Evolutionary conservation across 2,113 vertebrate species (phyloP).

Genomic region (Saccopteryx leptura): DNA sequence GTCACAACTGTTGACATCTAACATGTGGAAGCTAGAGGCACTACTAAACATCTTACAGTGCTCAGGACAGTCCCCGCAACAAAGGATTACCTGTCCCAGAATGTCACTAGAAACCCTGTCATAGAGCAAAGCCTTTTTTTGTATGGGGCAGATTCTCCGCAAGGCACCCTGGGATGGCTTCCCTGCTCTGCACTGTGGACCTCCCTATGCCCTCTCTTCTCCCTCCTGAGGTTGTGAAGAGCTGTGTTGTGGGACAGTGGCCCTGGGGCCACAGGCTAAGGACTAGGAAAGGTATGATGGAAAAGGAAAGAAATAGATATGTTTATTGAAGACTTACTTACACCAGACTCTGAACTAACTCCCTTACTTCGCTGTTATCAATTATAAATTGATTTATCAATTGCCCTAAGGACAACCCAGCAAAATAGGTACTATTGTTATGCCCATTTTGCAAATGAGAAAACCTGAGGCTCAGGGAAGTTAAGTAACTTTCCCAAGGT

Average conservation of each 20-base stretch:
- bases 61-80: not conserved
- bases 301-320: not conserved
- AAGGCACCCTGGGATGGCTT: not conserved
- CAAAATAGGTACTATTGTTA: not conserved
- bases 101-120: not conserved
- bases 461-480: not conserved
- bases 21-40: not conserved
- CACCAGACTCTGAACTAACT: not conserved
- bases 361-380: not conserved
- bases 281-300: not conserved
- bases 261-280: not conserved
- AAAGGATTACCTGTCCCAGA: too few species aligned
- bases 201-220: accelerated
- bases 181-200: not conserved
- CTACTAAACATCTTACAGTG: not conserved
- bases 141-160: not conserved
- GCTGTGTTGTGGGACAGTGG: not conserved
- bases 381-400: not conserved
- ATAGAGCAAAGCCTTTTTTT: not conserved
- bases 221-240: not conserved
- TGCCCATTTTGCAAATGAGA: not conserved
- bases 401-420: not conserved
- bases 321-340: not conserved
- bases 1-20: not conserved
- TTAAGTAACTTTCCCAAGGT: not conserved